Percentiles rank a stretch among this genome's conserved stretches.
Conservation (phyloP, 30 jellyfish, hydroid and myxozoan species). For the Clytia hemisphaerica region DNA sequence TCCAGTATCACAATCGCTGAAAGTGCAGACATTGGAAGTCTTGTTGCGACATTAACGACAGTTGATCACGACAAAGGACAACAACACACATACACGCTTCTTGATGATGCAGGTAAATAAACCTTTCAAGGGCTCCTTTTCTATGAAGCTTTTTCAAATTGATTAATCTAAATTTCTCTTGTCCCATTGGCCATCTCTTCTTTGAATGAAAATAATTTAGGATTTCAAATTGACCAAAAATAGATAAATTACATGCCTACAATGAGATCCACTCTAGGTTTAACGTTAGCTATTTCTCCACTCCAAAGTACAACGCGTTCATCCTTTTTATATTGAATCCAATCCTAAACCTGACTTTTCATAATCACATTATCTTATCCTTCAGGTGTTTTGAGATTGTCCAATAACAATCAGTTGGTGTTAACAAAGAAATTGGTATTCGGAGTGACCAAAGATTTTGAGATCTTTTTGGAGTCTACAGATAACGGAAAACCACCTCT, state of each 20-base stretch:
- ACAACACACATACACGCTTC: slow-evolving; percentile 33
- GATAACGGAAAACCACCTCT: slow-evolving; percentile 69
- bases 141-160: background rate
- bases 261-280: no score
- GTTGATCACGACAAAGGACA: slow-evolving; percentile 64
- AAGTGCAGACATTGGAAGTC: slow-evolving; percentile 28
- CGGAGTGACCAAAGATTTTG: slow-evolving; percentile 39
- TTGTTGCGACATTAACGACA: slow-evolving; percentile 40
- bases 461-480: slow-evolving; percentile 31
- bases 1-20: slow-evolving; percentile 44
- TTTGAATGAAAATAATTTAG: no score
- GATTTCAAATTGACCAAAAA: no score
- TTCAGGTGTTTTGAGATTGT: slow-evolving; percentile 37
- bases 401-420: slow-evolving; percentile 30
- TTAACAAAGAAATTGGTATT: slow-evolving; percentile 44
- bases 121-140: no score
- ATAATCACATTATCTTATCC: no score
- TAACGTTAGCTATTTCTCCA: background rate
- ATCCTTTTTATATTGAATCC: background rate
- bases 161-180: background rate
- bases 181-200: background rate
- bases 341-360: background rate
- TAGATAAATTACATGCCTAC: no score
- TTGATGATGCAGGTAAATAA: slow-evolving; percentile 55
- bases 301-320: background rate